phyloP scores from a whole-genome alignment of 2,888 invertebrate genomes.

The Chelonus formosanus region DNA sequence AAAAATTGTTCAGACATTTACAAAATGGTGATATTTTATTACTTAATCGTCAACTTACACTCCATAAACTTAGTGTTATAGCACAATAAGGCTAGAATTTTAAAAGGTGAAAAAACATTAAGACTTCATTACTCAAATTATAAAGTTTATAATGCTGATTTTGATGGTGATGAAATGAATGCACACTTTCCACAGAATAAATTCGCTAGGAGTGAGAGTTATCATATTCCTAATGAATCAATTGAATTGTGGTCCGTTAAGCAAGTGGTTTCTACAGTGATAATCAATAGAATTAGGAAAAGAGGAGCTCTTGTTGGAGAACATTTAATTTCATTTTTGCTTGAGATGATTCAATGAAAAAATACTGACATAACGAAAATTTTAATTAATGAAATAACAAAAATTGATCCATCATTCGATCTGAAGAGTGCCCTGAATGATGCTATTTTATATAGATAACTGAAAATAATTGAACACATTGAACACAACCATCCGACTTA shows the following conservation, averaged over 20 bases:
- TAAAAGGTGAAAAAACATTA: constrained; percentile 92
- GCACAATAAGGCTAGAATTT: constrained; percentile 91
- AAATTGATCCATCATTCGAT: too few species aligned
- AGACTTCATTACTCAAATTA: constrained; percentile 98
- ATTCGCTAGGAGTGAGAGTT: constrained; percentile 89
- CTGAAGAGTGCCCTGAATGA: too few species aligned
- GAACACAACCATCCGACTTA: too few species aligned
- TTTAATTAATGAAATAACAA: constrained; percentile 61
- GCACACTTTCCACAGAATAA: constrained; percentile 97
- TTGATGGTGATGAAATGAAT: constrained; percentile 99
- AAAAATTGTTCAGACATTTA: constrained; percentile 87
- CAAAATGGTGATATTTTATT: constrained; percentile 90
- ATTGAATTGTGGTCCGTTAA: constrained; percentile 97
- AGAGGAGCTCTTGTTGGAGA: too few species aligned
- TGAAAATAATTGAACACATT: too few species aligned
- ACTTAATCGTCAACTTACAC: constrained; percentile 95
- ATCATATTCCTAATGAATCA: constrained; percentile 81
- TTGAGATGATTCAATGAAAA: too few species aligned
- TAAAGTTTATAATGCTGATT: constrained; percentile 99
- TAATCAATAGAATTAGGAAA: too few species aligned
- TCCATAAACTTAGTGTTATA: constrained; percentile 98
- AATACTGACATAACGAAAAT: too few species aligned
- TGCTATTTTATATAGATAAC: too few species aligned
- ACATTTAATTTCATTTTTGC: too few species aligned
- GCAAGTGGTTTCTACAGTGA: constrained; percentile 89